Base-by-base conservation (phyloP, 2,113 vertebrate species). In the Cheilinus undulatus region DNA sequence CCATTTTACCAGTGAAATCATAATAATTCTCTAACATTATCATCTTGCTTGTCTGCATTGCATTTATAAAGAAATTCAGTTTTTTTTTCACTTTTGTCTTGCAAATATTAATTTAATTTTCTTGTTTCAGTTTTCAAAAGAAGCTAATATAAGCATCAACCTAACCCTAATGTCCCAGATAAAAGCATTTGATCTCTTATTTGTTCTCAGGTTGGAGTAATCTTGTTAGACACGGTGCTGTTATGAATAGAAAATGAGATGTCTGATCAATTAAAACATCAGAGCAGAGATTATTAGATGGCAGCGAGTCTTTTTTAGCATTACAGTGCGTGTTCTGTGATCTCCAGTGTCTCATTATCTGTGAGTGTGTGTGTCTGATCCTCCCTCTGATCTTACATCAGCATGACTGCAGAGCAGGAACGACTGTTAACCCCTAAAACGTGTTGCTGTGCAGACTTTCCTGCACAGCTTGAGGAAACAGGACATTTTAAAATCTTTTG, bases 321-420 rank as follows among this genome's bases (percentile, higher is more conserved):
- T 17, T n/a, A n/a, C 42, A 20, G 19, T 13, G n/a, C 28, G 50
- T 13, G 19, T 62, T 20, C 26, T 36, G 11, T 34, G 51, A 28
- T 48, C 19, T 46, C 40, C 9, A 50, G 27, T 27, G 17, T 48
- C 17, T 61, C 36, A 13, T 63, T 36, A 54, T 61, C 58, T 54
- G 48, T 19, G 40, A 19, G 15, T 42, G 40, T 53, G 28, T 56
- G 9, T 34, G 58, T 54, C 28, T 26, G 14, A n/a, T 30, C 13
- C 8, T 13, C 30, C 20, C 15, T 43, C 20, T 45, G 20, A 32
- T 73, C 10, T 46, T 3, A 36, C 15, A 14, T 53, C 17, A 26
- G 36, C 38, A 9, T 14, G 36, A 14, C n/a, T 50, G 24, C 46
- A 22, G 7, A 5, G 20, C 50, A 34, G 48, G 19, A 17, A 12